phyloP scores from a whole-genome alignment of 2,797 vertebrate species.

The Zalophus californianus region DNA sequence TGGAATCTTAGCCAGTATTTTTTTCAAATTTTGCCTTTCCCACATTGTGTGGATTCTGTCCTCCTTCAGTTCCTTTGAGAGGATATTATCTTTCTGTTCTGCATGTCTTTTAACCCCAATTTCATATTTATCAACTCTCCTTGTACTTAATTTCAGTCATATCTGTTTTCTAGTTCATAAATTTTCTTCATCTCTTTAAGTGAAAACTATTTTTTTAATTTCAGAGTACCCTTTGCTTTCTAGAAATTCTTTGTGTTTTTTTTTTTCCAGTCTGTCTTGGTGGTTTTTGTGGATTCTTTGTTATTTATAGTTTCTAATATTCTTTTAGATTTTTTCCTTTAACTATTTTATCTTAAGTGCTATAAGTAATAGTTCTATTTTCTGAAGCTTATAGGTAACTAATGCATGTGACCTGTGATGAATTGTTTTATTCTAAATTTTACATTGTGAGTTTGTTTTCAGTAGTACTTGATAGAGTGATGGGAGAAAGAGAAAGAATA shows the following conservation, averaged over 20 bases:
- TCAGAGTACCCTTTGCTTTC: not conserved
- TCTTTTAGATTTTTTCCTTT: not conserved
- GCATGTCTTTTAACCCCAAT: not conserved
- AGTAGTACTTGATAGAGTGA: not conserved
- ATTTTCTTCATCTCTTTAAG: conserved; percentile 43
- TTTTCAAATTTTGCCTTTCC: conserved; percentile 10
- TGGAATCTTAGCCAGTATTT: not conserved
- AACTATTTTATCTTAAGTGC: conserved; percentile 17
- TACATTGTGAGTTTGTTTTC: not conserved
- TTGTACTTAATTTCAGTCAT: not conserved
- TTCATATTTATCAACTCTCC: not conserved
- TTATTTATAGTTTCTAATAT: not conserved
- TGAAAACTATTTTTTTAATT: conserved; percentile 16
- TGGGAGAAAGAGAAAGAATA: not conserved
- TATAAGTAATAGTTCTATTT: not conserved
- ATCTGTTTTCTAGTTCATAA: not conserved
- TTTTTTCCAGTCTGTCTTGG: not conserved
- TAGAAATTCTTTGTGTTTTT: not conserved
- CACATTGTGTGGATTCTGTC: not conserved
- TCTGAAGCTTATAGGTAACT: not conserved
- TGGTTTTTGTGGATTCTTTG: not conserved
- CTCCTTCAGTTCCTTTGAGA: not conserved
- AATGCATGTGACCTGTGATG: not conserved
- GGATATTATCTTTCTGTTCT: not conserved
- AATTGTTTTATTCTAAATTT: not conserved